phyloP scores from a whole-genome alignment of 2,797 vertebrate species.

The Acrossocheilus fasciatus region DNA sequence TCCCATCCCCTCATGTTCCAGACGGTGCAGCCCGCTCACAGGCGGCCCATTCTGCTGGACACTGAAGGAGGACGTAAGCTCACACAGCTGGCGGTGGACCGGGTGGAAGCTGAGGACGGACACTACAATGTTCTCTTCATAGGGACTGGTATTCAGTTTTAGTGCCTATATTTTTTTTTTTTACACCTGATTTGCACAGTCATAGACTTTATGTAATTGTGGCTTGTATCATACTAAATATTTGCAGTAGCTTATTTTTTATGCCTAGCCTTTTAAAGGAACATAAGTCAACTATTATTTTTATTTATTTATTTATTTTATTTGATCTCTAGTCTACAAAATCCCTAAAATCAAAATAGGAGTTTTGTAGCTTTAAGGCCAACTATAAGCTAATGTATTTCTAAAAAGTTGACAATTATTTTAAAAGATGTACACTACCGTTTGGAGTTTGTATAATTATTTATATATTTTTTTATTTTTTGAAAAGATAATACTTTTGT shows the following conservation, averaged over 20 bases:
- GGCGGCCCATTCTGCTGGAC: slow-evolving; percentile 88
- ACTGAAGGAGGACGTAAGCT: slow-evolving; percentile 89
- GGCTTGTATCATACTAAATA: background rate
- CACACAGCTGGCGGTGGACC: slow-evolving; percentile 93
- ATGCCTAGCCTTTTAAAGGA: background rate
- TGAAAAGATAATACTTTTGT: background rate
- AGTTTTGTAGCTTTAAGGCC: background rate
- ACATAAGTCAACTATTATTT: background rate
- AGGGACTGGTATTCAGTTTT: slow-evolving; percentile 85
- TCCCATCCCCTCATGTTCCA: slow-evolving; percentile 93
- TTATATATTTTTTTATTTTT: background rate
- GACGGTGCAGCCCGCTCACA: slow-evolving; percentile 87
- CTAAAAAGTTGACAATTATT: background rate
- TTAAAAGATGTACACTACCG: background rate
- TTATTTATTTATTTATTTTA: too few species aligned
- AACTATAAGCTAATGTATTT: background rate
- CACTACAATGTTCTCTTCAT: slow-evolving; percentile 97
- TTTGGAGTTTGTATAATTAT: background rate
- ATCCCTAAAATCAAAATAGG: too few species aligned
- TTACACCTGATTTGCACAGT: background rate
- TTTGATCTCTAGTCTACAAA: background rate
- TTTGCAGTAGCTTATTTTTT: background rate
- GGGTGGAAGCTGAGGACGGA: slow-evolving; percentile 96
- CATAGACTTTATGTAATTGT: background rate
- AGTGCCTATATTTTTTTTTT: background rate